Conservation (phyloP, 2,888 invertebrate genomes). For the Cephus sareptanus region DNA sequence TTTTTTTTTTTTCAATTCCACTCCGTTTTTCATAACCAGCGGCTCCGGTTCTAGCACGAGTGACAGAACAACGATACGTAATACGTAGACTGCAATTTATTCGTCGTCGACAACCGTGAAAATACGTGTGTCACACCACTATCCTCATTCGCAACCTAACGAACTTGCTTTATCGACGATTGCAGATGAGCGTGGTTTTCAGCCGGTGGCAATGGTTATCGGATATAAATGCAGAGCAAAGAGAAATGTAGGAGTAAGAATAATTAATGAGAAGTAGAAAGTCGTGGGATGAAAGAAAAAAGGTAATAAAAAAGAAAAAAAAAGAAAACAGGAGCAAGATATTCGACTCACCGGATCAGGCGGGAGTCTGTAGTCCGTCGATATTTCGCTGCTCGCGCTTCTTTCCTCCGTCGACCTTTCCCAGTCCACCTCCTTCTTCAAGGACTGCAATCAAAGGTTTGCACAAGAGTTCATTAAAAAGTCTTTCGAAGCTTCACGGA, state of each 20-base stretch:
- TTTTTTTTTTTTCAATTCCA: neutral
- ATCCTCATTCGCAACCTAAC: constrained; percentile 48
- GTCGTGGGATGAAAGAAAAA: constrained; percentile 27
- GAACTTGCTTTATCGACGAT: constrained; percentile 47
- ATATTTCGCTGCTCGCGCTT: constrained; percentile 80
- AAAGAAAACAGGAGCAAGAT: constrained; percentile 11
- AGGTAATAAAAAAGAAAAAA: constrained; percentile 19
- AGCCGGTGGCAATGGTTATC: constrained; percentile 41
- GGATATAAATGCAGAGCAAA: constrained; percentile 58
- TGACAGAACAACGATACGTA: constrained; percentile 37
- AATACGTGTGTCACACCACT: constrained; percentile 31
- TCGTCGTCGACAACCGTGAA: constrained; percentile 34
- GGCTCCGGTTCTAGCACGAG: constrained; percentile 23
- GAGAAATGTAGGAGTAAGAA: constrained; percentile 58
- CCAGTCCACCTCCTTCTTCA: constrained; percentile 92
- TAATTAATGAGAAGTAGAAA: constrained; percentile 47
- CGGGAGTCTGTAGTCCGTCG: constrained; percentile 83
- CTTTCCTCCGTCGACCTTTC: constrained; percentile 80
- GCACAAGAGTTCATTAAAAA: constrained; percentile 17
- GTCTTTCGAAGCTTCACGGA: neutral
- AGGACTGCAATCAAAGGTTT: constrained; percentile 74
- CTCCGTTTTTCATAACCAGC: neutral
- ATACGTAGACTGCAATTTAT: constrained; percentile 32
- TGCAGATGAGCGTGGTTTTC: constrained; percentile 46
- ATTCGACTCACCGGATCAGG: constrained; percentile 81